These are phyloP conservation scores for Archips xylosteana DNA, from an alignment of 2,888 invertebrate species.

Conservation along the genomic window DNA sequence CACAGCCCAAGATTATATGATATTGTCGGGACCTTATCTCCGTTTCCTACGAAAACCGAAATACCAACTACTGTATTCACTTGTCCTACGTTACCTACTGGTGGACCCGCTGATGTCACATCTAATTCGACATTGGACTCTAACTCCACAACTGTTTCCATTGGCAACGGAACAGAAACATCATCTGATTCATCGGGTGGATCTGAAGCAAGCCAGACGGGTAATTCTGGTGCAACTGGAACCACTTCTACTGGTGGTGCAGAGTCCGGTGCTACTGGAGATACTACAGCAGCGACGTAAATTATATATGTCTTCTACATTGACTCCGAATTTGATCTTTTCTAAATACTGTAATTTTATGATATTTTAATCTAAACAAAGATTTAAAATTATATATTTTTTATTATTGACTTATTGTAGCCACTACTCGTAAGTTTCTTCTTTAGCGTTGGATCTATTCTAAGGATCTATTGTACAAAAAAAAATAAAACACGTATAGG, in stretches of 20 bases:
- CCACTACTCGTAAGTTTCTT: too few relatives aligned
- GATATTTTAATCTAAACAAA: neutral
- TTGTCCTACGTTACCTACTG: slow-evolving; percentile 23
- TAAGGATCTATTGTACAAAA: too few relatives aligned
- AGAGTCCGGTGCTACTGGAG: neutral
- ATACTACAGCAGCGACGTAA: neutral
- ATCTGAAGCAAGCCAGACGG: neutral
- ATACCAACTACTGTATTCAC: slow-evolving; percentile 3
- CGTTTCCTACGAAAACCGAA: slow-evolving; percentile 40
- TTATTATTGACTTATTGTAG: too few relatives aligned
- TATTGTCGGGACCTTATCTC: slow-evolving; percentile 64
- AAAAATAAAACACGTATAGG: too few relatives aligned
- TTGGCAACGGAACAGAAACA: neutral
- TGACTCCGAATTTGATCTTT: neutral
- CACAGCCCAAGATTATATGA: slow-evolving; percentile 63
- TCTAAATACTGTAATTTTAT: neutral
- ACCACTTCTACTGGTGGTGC: neutral
- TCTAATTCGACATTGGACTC: neutral
- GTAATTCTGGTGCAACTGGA: neutral
- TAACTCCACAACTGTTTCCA: neutral
- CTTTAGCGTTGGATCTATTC: too few relatives aligned
- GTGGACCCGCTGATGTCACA: neutral
- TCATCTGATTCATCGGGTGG: neutral
- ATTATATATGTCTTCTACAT: neutral
- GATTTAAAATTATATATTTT: too few relatives aligned